Evolutionary conservation across 2,888 invertebrate genomes (phyloP).

Genomic region (Adelognathus sp.): DNA sequence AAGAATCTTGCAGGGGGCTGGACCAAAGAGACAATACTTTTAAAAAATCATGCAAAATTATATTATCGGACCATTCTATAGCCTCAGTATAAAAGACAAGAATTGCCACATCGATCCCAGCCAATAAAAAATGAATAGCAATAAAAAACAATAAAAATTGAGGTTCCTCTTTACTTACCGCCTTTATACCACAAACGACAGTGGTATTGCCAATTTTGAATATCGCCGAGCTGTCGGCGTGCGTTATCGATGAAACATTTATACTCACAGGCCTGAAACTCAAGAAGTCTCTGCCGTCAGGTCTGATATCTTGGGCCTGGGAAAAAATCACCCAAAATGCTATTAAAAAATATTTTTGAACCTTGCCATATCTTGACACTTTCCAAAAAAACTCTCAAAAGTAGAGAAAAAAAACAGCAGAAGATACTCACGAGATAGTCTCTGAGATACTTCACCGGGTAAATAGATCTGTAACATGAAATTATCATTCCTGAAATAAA

Average conservation of each 20-base stretch:
- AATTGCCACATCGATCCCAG: no score
- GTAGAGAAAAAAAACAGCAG: constrained; percentile 13
- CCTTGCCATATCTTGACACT: no score
- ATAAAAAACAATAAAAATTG: background rate
- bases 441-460: constrained; percentile 89
- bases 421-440: constrained; percentile 84
- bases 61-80: no score
- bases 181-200: constrained; percentile 92
- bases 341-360: background rate
- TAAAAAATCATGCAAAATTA: no score
- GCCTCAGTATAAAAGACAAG: no score
- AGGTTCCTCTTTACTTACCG: constrained; percentile 83
- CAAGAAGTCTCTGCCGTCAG: constrained; percentile 89
- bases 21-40: no score
- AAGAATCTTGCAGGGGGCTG: no score
- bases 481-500: constrained; percentile 19
- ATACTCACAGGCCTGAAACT: constrained; percentile 87
- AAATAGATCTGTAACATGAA: constrained; percentile 86
- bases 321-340: no score
- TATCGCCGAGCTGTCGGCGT: constrained; percentile 89
- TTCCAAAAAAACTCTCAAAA: background rate
- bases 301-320: constrained; percentile 86
- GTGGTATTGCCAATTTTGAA: constrained; percentile 92
- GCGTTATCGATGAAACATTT: constrained; percentile 85
- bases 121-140: constrained; percentile 19